Percentiles rank a stretch among this genome's conserved stretches.
phyloP scores from a whole-genome alignment of 2,113 vertebrate genomes.

The Raja brachyura region DNA sequence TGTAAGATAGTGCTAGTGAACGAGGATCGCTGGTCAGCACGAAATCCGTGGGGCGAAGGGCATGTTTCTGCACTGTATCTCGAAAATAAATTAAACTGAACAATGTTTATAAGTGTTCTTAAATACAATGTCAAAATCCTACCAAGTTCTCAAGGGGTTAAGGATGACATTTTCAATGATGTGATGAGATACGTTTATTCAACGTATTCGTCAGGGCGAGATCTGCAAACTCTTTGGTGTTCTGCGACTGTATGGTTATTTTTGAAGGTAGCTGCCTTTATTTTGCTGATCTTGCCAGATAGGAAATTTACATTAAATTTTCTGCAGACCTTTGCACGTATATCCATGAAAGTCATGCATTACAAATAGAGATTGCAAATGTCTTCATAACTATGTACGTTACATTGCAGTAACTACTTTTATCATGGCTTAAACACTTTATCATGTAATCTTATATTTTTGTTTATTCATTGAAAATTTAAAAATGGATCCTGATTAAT shows the following conservation, averaged over 20 bases:
- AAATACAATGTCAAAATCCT: neutral
- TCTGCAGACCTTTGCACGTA: neutral
- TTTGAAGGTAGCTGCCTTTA: conserved; percentile 25
- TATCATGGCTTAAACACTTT: neutral
- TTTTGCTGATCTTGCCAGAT: conserved; percentile 7
- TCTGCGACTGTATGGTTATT: neutral
- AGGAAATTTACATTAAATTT: conserved; percentile 28
- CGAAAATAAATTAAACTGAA: too few relatives aligned
- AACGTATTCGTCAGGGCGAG: neutral
- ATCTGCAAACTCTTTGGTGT: conserved; percentile 21
- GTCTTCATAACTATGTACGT: neutral
- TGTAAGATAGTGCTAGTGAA: too few relatives aligned
- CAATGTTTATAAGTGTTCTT: neutral
- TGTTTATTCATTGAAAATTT: neutral
- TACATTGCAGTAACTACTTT: neutral
- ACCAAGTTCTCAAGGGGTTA: neutral
- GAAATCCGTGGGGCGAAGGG: too few relatives aligned
- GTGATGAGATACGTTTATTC: neutral
- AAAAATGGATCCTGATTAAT: neutral
- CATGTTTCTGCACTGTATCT: too few relatives aligned
- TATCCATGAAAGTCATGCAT: neutral
- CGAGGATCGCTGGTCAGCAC: too few relatives aligned
- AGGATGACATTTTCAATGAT: neutral
- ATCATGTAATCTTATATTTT: neutral
- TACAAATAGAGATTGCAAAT: neutral